phyloP scores from a whole-genome alignment of 2,797 vertebrate genomes.

The Gouania willdenowi region DNA sequence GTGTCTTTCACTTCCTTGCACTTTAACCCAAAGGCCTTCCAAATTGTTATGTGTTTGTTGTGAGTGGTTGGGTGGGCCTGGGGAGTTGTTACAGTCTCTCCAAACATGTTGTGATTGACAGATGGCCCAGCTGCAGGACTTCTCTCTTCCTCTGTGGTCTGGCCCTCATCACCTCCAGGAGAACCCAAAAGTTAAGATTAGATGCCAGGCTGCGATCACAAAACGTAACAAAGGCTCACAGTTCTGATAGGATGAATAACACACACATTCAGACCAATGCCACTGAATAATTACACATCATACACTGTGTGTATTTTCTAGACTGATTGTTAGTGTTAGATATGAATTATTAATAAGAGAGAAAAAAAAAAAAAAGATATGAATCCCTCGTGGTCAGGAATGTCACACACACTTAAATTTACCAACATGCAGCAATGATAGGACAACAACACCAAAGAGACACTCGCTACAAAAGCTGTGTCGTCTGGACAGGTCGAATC shows the following conservation, averaged over 20 bases:
- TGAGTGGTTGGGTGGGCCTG: slow-evolving; percentile 30
- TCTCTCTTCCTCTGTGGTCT: slow-evolving; percentile 16
- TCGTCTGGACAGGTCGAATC: slow-evolving; percentile 55
- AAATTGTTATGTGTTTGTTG: slow-evolving; percentile 12
- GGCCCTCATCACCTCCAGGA: neutral
- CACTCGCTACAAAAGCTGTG: slow-evolving; percentile 33
- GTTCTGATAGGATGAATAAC: no score
- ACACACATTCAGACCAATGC: no score
- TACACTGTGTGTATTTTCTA: no score
- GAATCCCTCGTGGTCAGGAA: no score
- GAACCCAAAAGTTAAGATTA: no score
- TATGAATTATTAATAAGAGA: no score
- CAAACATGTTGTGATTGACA: slow-evolving; percentile 26
- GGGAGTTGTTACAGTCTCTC: slow-evolving; percentile 4
- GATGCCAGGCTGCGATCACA: no score
- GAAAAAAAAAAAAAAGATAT: no score
- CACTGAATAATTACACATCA: no score
- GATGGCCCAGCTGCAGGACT: neutral
- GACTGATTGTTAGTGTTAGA: no score
- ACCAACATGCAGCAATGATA: slow-evolving; percentile 35
- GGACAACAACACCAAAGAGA: slow-evolving; percentile 27
- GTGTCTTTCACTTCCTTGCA: slow-evolving; percentile 7
- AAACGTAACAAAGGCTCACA: no score
- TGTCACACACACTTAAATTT: no score
- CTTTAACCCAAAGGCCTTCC: neutral